Evolutionary conservation across 1,140 invertebrate genomes (phyloP).

Genomic region (Phortica variegata): DNA sequence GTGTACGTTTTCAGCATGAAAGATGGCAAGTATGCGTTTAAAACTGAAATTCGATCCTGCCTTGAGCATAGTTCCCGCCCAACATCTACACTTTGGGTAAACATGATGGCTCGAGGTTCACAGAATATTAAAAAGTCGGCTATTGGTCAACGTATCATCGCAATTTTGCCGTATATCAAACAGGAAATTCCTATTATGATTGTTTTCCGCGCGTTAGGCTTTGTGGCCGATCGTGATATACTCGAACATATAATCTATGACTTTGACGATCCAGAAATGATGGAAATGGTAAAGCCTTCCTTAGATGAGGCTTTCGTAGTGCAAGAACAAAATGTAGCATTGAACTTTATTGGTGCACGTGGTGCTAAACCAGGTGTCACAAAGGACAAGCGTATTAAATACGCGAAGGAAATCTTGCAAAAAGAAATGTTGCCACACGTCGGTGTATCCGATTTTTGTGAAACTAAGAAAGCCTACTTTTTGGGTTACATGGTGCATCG

Average conservation of each 20-base stretch:
- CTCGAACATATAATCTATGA: conserved; percentile 99
- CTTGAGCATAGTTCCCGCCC: conserved; percentile 91
- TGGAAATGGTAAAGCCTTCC: conserved; percentile 99
- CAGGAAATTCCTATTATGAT: conserved; percentile 99
- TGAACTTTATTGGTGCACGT: conserved; percentile 97
- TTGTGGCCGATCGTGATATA: conserved; percentile 98
- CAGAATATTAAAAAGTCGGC: conserved; percentile 94
- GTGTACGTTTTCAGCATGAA: conserved; percentile 99
- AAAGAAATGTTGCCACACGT: conserved; percentile 99
- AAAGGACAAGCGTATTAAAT: conserved; percentile 98
- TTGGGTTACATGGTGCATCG: conserved; percentile 99
- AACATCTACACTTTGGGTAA: conserved; percentile 97
- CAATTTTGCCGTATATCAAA: conserved; percentile 97
- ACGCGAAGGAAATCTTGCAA: conserved; percentile 97
- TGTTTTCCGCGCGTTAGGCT: conserved; percentile 94
- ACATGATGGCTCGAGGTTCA: conserved; percentile 97
- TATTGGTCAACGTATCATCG: conserved; percentile 97
- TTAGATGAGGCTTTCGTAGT: conserved; percentile 99
- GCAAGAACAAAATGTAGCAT: conserved; percentile 96
- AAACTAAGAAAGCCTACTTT: conserved; percentile 99
- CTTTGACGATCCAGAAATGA: conserved; percentile 99
- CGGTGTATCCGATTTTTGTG: conserved; percentile 97
- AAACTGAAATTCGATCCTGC: conserved; percentile 95
- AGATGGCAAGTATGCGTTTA: conserved; percentile 96
- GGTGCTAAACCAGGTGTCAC: conserved; percentile 96